Conservation (phyloP, 2,888 invertebrate species). For the Macrophya annulata region DNA sequence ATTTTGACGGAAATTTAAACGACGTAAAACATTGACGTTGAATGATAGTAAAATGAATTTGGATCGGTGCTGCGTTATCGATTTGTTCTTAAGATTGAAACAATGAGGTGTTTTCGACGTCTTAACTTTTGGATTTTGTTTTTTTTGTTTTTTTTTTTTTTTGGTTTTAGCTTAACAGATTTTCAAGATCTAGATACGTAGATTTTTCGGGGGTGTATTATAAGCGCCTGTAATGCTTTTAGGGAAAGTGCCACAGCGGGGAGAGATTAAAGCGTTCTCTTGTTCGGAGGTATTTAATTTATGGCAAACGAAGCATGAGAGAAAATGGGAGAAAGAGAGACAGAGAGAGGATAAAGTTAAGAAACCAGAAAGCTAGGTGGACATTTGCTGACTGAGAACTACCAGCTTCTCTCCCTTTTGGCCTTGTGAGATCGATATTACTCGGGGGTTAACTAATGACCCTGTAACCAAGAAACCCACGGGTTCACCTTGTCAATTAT, state of each 20-base stretch:
- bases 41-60: too few relatives aligned
- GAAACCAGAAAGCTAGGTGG: constrained; percentile 35
- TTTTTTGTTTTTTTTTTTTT: not conserved
- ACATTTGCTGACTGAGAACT: constrained; percentile 53
- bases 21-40: not conserved
- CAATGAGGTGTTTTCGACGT: not conserved
- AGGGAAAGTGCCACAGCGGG: constrained; percentile 7
- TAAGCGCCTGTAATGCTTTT: constrained; percentile 6
- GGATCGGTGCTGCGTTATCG: not conserved
- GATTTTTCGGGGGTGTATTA: not conserved
- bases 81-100: not conserved
- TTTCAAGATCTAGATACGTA: not conserved
- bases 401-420: constrained; percentile 2
- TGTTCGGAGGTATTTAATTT: constrained; percentile 46
- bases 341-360: constrained; percentile 21
- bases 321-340: not conserved
- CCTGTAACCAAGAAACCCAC: constrained; percentile 49
- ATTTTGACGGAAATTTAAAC: not conserved
- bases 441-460: constrained; percentile 49
- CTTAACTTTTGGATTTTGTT: not conserved
- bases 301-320: constrained; percentile 27
- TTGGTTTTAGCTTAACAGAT: not conserved
- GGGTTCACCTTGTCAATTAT: constrained; percentile 53
- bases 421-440: constrained; percentile 55
- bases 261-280: constrained; percentile 33